A percentile compares a stretch with the other conserved stretches of the same genome.
Conservation (phyloP, 1,140 invertebrate species). For the Bombus superbus region DNA sequence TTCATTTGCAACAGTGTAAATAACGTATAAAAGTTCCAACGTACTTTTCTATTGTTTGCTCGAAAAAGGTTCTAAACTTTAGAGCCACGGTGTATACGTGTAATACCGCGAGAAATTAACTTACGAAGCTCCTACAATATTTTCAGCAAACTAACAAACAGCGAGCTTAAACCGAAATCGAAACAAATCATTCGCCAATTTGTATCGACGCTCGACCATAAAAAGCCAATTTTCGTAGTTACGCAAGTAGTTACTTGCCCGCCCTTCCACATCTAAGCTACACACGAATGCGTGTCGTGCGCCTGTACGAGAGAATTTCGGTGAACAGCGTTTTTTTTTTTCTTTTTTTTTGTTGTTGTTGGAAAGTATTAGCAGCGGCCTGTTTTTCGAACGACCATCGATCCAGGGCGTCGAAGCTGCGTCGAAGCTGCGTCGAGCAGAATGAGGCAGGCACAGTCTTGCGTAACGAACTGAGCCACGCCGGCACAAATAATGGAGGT, state of each 20-base stretch:
- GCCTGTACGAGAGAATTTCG: background rate
- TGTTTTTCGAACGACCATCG: constrained; percentile 33
- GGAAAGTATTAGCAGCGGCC: background rate
- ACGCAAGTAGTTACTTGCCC: too few relatives aligned
- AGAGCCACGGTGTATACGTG: background rate
- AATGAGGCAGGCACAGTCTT: constrained; percentile 64
- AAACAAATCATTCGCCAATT: background rate
- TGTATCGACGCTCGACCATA: background rate
- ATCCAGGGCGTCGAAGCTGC: background rate
- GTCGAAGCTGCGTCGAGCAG: constrained; percentile 37
- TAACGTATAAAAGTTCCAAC: too few relatives aligned
- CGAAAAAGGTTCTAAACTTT: too few relatives aligned
- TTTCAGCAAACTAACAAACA: background rate
- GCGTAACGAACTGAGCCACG: constrained; percentile 68
- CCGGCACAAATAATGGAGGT: constrained; percentile 68
- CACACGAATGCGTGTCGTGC: background rate
- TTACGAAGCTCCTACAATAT: background rate
- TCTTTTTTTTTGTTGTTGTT: background rate
- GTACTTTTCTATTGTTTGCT: too few relatives aligned
- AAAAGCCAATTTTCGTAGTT: background rate
- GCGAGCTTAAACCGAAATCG: background rate
- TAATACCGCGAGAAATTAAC: background rate
- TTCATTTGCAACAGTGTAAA: too few relatives aligned
- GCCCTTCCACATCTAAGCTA: background rate
- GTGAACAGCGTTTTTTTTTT: background rate